Percentiles rank a stretch among this genome's conserved stretches.
Evolutionary conservation across 1,140 invertebrate species (phyloP).

Genomic region (Heliothis virescens): DNA sequence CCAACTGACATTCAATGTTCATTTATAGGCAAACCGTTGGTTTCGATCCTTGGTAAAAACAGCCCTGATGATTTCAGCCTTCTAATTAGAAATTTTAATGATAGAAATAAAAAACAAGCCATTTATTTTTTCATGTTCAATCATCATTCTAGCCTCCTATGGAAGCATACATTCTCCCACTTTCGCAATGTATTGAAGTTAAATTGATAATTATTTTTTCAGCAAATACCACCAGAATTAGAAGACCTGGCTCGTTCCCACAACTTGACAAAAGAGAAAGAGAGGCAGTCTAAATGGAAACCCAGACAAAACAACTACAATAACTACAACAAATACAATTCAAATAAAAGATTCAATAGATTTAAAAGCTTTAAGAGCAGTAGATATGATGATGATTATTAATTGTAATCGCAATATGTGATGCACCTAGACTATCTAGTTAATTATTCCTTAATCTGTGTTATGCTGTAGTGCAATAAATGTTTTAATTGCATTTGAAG

Average conservation of each 20-base stretch:
- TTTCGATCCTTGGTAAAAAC: too few species aligned
- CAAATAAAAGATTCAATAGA: constrained; percentile 4
- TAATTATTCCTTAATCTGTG: constrained; percentile 3
- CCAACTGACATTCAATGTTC: too few species aligned
- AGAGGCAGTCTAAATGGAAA: constrained; percentile 58
- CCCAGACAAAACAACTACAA: constrained; percentile 51
- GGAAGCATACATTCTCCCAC: too few species aligned
- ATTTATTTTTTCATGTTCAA: too few species aligned
- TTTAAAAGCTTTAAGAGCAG: constrained; percentile 4
- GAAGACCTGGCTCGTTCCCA: constrained; percentile 57
- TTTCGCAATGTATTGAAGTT: neutral
- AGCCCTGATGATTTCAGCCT: too few species aligned
- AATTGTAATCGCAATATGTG: neutral
- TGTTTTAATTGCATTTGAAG: constrained; percentile 3
- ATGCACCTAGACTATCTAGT: neutral
- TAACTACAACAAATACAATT: constrained; percentile 1
- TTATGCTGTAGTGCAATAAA: constrained; percentile 23
- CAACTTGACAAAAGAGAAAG: constrained; percentile 57
- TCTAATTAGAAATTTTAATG: too few species aligned
- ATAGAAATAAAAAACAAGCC: too few species aligned
- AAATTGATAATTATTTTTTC: constrained; percentile 47
- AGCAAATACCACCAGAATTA: constrained; percentile 74
- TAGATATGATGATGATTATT: constrained; percentile 33
- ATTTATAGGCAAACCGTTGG: too few species aligned
- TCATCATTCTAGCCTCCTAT: too few species aligned